Evolutionary conservation across 1,140 invertebrate species (phyloP), one percentile per base, ranked within the genome.

Genomic region (Aphelinus atriplicis): DNA sequence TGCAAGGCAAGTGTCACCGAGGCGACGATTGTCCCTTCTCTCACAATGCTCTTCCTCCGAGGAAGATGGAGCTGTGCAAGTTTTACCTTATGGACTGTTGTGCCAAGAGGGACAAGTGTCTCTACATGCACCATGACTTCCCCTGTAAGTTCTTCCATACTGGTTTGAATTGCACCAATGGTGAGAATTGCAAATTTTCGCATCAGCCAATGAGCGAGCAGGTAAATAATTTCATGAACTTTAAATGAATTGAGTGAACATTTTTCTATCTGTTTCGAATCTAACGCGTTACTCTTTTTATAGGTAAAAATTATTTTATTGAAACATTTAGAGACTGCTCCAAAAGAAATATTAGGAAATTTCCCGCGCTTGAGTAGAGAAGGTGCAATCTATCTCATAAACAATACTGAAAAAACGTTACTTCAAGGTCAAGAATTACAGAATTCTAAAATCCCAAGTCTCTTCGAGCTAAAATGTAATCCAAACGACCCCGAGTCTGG

Each of bases 61-160:
- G 95, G 72, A 98, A 97, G 89, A 91, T 96, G 90, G 97, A 99
- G 85, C 87, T 98, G 0, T 99, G 97, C 86, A 98, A 98, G 89
- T 99, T 98, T 89, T 98, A 98, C 88, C 85, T 98, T 57, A 96
- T 95, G 91, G 96, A 97, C 71, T 96, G 95, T 84, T 99, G 97
- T 89, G 95, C 95, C 6, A 98, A 98, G 89, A 92, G 95, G 78
- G 96, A 97, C 78, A 96, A 97, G 86, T 99, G 97, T 89, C 89
- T 96, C 2, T 99, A 97, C 83, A 95, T 99, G 94, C 97, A 99
- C 89, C 93, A 94, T 80, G 97, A 98, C 85, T 99, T 98, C 85
- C 97, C 97, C 53, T 99, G 97, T 88, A 98, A 98, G 90, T 98
- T 95, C 89, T 98, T 94, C 84, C 97, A 99, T 83, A 95, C 96